Evolutionary conservation across 2,797 vertebrate genomes (phyloP).

Genomic region (Aphelocoma californica): DNA sequence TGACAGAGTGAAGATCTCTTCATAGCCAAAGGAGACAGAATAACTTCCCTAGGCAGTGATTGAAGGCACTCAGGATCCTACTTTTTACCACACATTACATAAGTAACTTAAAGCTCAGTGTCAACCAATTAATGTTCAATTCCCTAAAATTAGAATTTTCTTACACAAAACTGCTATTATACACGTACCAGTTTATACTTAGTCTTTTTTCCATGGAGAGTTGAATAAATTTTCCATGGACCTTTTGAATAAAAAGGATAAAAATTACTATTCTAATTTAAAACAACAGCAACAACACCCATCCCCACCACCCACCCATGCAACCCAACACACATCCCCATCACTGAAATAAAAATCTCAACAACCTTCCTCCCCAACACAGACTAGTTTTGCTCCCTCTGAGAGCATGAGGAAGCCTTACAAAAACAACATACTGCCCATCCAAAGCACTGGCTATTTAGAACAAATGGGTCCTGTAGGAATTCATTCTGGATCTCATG

Average conservation of each 20-base stretch:
- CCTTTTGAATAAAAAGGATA: not conserved
- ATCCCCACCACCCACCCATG: not conserved
- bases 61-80: not conserved
- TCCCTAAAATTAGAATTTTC: not conserved
- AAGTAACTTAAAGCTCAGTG: not conserved
- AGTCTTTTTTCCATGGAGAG: not conserved
- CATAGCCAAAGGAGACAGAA: not conserved
- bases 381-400: not conserved
- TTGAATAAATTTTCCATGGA: not conserved
- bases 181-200: not conserved
- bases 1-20: not conserved
- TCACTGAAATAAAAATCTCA: not conserved
- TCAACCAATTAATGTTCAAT: not conserved
- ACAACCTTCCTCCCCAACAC: not conserved
- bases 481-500: constrained; percentile 10
- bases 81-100: not conserved
- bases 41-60: not conserved
- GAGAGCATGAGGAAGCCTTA: not conserved
- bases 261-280: not conserved
- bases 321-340: not conserved
- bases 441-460: not conserved
- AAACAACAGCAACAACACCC: not conserved
- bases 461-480: constrained; percentile 10
- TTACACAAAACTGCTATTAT: not conserved
- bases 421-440: not conserved